Evolutionary conservation across 2,113 vertebrate species (phyloP).

Genomic region (Cnemophilus loriae): DNA sequence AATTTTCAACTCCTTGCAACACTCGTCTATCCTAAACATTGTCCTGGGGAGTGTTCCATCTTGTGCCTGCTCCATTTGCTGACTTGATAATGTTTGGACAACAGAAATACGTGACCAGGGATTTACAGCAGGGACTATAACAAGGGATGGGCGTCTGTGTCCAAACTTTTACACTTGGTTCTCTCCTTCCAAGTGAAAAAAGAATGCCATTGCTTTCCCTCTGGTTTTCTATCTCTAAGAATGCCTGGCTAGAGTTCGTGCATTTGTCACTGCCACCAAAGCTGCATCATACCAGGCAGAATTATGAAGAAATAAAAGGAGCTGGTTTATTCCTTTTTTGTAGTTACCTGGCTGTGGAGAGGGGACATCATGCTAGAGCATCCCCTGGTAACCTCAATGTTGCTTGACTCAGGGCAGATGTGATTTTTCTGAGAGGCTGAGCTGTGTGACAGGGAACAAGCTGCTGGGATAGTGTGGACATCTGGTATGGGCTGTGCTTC

Average conservation of each 20-base stretch:
- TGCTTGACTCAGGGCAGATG: neutral
- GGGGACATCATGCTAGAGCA: neutral
- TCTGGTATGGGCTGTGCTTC: neutral
- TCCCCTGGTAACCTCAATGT: neutral
- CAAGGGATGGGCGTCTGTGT: rapidly evolving
- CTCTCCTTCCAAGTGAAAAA: neutral
- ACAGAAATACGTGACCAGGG: neutral
- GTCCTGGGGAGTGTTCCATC: rapidly evolving
- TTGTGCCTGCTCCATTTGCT: rapidly evolving
- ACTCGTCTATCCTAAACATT: neutral
- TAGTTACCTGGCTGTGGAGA: neutral
- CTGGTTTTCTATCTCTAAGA: neutral
- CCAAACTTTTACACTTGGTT: neutral
- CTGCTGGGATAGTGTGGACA: neutral
- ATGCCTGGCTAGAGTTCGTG: neutral
- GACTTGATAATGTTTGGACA: neutral
- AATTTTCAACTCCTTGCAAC: neutral
- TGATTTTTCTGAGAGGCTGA: neutral
- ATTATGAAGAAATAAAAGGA: neutral
- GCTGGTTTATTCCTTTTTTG: neutral
- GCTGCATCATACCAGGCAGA: neutral
- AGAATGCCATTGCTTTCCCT: neutral
- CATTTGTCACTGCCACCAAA: neutral
- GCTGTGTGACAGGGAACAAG: neutral
- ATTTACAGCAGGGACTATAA: neutral